Percentiles rank a stretch among this genome's conserved stretches.
These are phyloP conservation scores for Ligdia adustata DNA, from an alignment of 2,888 invertebrate species.

Conservation along the genomic window DNA sequence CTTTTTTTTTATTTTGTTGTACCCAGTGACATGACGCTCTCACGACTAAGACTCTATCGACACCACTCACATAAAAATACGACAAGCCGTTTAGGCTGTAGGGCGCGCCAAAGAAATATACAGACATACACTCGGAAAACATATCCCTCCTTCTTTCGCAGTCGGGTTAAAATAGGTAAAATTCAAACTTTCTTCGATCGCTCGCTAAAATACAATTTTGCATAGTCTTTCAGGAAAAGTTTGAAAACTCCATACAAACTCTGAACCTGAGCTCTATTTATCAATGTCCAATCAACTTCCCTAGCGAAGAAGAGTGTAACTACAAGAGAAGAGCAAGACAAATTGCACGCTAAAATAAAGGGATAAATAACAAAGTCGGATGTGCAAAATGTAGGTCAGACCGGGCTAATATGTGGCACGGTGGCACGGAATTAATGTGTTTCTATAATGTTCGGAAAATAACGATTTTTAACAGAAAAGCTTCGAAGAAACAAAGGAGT, in stretches of 20 bases:
- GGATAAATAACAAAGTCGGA: constrained; percentile 15
- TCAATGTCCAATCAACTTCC: constrained; percentile 36
- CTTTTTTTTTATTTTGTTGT: too few species aligned
- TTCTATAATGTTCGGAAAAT: constrained; percentile 35
- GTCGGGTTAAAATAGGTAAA: too few species aligned
- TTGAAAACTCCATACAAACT: constrained; percentile 19
- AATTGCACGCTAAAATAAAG: constrained; percentile 25
- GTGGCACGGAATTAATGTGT: constrained; percentile 37
- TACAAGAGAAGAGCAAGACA: constrained; percentile 6
- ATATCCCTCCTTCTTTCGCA: too few species aligned
- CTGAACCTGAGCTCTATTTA: constrained; percentile 32
- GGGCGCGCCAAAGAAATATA: too few species aligned
- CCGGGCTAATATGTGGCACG: constrained; percentile 36
- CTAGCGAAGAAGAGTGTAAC: constrained; percentile 9
- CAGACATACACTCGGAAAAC: too few species aligned
- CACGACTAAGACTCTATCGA: too few species aligned
- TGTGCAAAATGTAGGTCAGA: constrained; percentile 34
- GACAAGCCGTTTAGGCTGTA: too few species aligned
- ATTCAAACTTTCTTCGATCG: too few species aligned
- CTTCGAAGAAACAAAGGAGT: neutral
- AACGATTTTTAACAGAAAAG: constrained; percentile 21
- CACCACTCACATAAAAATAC: too few species aligned
- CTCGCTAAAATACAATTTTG: too few species aligned
- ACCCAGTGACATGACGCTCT: too few species aligned
- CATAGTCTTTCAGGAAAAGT: constrained; percentile 21